A percentile compares a stretch with the other conserved stretches of the same genome.
Conservation (phyloP, 2,113 vertebrate species). For the Gyps fulvus region DNA sequence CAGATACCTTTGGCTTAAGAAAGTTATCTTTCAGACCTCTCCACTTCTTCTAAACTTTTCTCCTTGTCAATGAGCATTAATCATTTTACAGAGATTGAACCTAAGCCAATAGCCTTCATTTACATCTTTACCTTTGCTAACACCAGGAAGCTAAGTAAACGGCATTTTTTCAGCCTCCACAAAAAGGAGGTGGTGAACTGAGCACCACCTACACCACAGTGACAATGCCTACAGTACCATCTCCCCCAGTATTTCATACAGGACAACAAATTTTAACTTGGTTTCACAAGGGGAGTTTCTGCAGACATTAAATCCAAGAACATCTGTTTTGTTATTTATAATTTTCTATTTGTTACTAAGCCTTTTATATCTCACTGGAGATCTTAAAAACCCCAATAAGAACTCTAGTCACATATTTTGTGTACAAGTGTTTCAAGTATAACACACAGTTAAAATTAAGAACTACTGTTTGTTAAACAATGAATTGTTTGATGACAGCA, state of each 20-base stretch:
- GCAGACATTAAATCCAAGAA: background rate
- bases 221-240: background rate
- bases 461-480: background rate
- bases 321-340: background rate
- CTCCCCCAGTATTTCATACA: background rate
- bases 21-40: background rate
- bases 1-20: background rate
- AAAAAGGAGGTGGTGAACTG: background rate
- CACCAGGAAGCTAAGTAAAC: background rate
- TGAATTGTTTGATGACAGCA: background rate
- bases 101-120: background rate
- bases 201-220: background rate
- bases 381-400: background rate
- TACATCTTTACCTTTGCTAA: background rate
- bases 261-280: background rate
- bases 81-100: background rate
- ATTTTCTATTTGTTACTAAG: background rate
- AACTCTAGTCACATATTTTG: background rate
- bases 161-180: background rate
- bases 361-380: background rate
- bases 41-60: background rate
- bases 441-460: background rate
- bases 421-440: background rate
- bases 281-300: background rate
- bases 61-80: background rate